Base-by-base conservation (phyloP, 2,113 vertebrate species). In the Oreochromis niloticus region DNA sequence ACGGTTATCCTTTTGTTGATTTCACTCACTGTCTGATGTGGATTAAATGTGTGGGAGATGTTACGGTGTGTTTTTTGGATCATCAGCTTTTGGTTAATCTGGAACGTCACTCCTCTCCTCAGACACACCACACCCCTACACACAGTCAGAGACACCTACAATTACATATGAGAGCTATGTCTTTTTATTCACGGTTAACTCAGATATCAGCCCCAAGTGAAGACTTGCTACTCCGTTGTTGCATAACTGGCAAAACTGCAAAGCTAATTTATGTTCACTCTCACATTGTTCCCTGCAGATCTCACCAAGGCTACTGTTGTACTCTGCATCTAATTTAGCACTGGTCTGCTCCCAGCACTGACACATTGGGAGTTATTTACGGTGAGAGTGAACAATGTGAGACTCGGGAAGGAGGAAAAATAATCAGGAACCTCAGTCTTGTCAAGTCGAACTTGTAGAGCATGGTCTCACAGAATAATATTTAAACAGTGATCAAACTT, bases 231-330 rank as follows among this genome's bases (percentile, higher is more conserved):
- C 50, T 14, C 39, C 6, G 16, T 41, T 17, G 16, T 46, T 39
- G 46, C 9, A 27, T 32, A 79, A 61, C n/a, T 27, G n/a, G 34
- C n/a, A 24, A 80, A 59, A 7, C 36, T 14, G 48, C 24, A n/a
- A 63, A 13, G 55, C 87, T 88, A 83, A 71, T 84, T 86, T 79
- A 57, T 63, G 11, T 39, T 75, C 68, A 14, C 80, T 85, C 50
- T 81, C 81, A 83, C 87, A 7, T 80, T 68, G 88, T 71, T 92
- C 86, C 89, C 75, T 79, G 68, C 55, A 80, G 91, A 78, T 46
- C 56, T 91, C 88, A 78, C 86, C 88, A 84, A 89, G 83, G 82
- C 85, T 80, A 87, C 88, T 12, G 36, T 68, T 82, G 34, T 19
- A 39, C 48, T 13, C 89, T 9, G 39, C 46, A 10, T 85, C 81